Base-by-base conservation (phyloP, 2,113 vertebrate species). In the Centropristis striata region DNA sequence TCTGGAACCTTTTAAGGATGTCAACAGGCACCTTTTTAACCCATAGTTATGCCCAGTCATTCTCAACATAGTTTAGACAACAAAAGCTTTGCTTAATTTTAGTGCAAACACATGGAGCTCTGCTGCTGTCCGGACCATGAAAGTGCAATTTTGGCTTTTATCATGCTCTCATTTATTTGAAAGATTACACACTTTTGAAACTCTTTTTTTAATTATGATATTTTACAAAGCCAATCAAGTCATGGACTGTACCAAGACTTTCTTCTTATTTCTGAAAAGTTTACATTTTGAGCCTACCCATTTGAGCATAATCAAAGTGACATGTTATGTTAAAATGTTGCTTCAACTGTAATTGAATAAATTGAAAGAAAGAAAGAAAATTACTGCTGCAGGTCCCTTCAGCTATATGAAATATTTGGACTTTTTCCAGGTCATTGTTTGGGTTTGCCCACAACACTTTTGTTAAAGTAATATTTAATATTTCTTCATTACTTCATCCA, bases 1-100 rank as follows among this genome's bases (percentile, higher is more conserved):
- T 74, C 81, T 81, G 80, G 79, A 61, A 80, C 6, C 54, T 23
- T 75, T 88, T 44, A 69, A 16, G 16, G 25, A 67, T 0, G 3
- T 76, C 49, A 61, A 21, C 63, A 61, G 10, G 21, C 51, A 51
- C 50, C 32, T 44, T 49, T 28, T 47, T 7, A 44, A 44, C 39
- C 42, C 7, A n/a, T 6, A 6, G 32, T 32, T 32, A 32, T 3
- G 4, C 32, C 32, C 32, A 32, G 32, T 44, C 1, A 44, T 44
- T 44, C 15, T 15, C 7, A 47, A 47, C 46, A 47, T 47, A 9
- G 16, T 47, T 49, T 6, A 49, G 9, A 49, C 3, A 11, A 21
- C 47, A 49, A 49, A 49, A 10, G 8, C 15, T 44, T 44, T 14
- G 42, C 13, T 44, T 44, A 44, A 44, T 44, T 44, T 44, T 5